Evolutionary conservation across 53 echinoderm and acorn worm species (phyloP), one percentile per base, ranked within the genome.

Genomic region (Holothuria leucospilota): DNA sequence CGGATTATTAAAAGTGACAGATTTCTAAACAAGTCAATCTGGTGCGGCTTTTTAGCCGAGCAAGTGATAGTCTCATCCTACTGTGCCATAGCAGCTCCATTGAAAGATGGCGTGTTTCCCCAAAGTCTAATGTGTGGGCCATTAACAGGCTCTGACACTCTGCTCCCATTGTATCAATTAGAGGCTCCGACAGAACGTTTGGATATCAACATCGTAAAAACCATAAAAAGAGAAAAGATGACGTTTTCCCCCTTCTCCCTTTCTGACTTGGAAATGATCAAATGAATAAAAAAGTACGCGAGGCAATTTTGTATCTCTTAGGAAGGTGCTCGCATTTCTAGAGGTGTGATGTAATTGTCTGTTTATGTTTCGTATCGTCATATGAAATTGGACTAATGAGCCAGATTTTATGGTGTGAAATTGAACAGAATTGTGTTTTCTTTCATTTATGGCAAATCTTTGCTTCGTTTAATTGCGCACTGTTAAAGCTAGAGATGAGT

Each of bases 121-220:
- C 75, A 75, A 51, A 53, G 49, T 75, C 46, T 75, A 75, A 75
- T 75, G 75, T 75, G 75, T 52, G 75, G 51, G 39, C 75, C 75
- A 75, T 75, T 75, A 75, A 75, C 49, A 51, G 75, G 53, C 75
- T 49, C 27, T 51, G 75, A 53, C 51, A 51, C 41, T 40, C 49
- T 75, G 52, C 23, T 75, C 75, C 75, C 75, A 13, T 49, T 75
- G 75, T 42, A 53, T 12, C 75, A 53, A 51, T 75, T 75, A 49
- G 52, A 46, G n/a, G 49, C 49, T 52, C 27, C 52, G 75, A 51
- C 52, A 40, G 75, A 52, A 52, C 49, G 75, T 75, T 51, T 18
- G 52, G 75, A 75, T 75, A 75, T 75, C 75, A 75, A 75, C 75
- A 75, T 75, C 75, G 52, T 75, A 75, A 75, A 71, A 75, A 75